Percentiles rank a stretch among this genome's conserved stretches.
These are phyloP conservation scores for Choristoneura rosaceana DNA, from an alignment of 2,888 invertebrate genomes.

Conservation along the genomic window DNA sequence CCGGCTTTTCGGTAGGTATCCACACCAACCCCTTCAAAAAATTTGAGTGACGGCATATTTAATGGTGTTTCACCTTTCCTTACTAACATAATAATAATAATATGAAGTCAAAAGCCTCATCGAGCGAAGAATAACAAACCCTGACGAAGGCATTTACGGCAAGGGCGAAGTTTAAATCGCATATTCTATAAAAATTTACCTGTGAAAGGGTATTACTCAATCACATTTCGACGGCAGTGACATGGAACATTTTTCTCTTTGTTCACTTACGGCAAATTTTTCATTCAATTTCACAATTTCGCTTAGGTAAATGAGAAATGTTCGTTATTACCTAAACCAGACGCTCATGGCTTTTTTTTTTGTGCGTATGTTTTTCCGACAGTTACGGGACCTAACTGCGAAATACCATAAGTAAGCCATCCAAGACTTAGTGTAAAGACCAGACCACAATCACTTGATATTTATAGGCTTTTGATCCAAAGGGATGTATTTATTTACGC, in stretches of 20 bases:
- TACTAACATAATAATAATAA: neutral
- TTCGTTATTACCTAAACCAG: constrained; percentile 19
- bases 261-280: constrained; percentile 37
- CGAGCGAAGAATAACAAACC: constrained; percentile 9
- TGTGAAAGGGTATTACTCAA: constrained; percentile 30
- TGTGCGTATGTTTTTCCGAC: constrained; percentile 8
- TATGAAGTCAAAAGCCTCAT: neutral
- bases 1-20: neutral
- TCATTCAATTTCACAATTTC: constrained; percentile 40
- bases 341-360: neutral
- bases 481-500: constrained; percentile 19
- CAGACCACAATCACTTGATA: constrained; percentile 15
- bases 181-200: constrained; percentile 31
- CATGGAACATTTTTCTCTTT: constrained; percentile 34
- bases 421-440: neutral
- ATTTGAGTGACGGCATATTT: neutral
- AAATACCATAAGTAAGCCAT: neutral
- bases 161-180: constrained; percentile 36
- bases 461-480: constrained; percentile 18
- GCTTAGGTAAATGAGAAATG: constrained; percentile 41
- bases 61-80: neutral
- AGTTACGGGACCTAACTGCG: neutral
- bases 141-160: constrained; percentile 5
- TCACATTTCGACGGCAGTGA: constrained; percentile 37
- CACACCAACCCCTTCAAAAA: neutral